Evolutionary conservation across 53 echinoderm and acorn worm species (phyloP).

Genomic region (Paracentrotus lividus): DNA sequence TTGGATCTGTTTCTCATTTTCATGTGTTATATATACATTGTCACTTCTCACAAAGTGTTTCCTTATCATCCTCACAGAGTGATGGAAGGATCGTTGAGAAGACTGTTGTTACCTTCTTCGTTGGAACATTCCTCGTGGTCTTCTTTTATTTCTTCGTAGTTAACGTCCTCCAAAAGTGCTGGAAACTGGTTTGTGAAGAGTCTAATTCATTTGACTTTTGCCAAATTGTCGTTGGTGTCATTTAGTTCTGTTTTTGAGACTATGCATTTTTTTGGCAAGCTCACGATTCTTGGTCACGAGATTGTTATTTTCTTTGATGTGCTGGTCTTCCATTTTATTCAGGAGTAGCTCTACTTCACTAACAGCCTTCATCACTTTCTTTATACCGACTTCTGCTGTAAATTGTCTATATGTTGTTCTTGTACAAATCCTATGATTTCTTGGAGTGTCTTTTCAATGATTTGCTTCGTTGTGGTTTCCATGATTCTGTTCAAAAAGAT

Average conservation of each 20-base stretch:
- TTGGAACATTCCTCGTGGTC: slow-evolving; percentile 35
- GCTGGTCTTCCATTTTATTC: slow-evolving; percentile 42
- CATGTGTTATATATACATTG: too few species aligned
- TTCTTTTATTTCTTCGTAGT: slow-evolving; percentile 38
- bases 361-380: slow-evolving; percentile 29
- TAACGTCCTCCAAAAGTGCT: slow-evolving; percentile 18
- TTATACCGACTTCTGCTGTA: slow-evolving; percentile 41
- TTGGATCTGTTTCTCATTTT: too few species aligned
- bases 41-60: not conserved
- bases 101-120: slow-evolving; percentile 9
- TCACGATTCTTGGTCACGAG: slow-evolving; percentile 42
- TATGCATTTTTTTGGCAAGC: slow-evolving; percentile 25
- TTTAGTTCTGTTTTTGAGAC: slow-evolving; percentile 45
- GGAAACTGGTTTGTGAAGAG: slow-evolving; percentile 48
- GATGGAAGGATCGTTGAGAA: slow-evolving; percentile 43
- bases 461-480: slow-evolving; percentile 48
- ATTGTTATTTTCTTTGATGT: slow-evolving; percentile 45
- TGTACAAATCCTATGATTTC: slow-evolving; percentile 53
- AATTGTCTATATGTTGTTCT: slow-evolving; percentile 40
- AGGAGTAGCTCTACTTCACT: slow-evolving; percentile 50
- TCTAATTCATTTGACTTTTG: slow-evolving; percentile 37
- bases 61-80: slow-evolving; percentile 35
- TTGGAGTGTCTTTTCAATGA: slow-evolving; percentile 29
- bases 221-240: slow-evolving; percentile 20
- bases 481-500: slow-evolving; percentile 36